phyloP scores from a whole-genome alignment of 2,888 invertebrate genomes.

The Coremacera marginata region DNA sequence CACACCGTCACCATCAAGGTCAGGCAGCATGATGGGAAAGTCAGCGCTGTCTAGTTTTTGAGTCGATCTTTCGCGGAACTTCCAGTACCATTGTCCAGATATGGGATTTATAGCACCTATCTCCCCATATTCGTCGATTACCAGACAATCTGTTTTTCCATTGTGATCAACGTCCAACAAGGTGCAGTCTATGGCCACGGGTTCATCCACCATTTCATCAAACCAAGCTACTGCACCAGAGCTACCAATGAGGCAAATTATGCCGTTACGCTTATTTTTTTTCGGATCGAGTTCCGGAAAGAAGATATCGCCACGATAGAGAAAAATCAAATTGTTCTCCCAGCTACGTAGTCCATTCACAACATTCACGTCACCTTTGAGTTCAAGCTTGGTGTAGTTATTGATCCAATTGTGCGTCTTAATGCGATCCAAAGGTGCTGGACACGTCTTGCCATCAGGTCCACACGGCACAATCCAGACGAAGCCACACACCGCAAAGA shows the following conservation, averaged over 20 bases:
- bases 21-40: constrained; percentile 79
- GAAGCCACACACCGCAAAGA: constrained; percentile 80
- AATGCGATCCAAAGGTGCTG: constrained; percentile 71
- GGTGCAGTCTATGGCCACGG: constrained; percentile 80
- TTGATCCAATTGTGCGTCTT: constrained; percentile 78
- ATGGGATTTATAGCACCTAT: constrained; percentile 74
- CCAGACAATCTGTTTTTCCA: constrained; percentile 80
- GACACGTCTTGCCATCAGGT: constrained; percentile 75
- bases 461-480: constrained; percentile 83
- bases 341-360: constrained; percentile 76
- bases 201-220: constrained; percentile 77
- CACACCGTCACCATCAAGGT: constrained; percentile 79
- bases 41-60: constrained; percentile 73
- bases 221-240: constrained; percentile 82
- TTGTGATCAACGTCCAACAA: constrained; percentile 80
- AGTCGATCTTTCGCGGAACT: constrained; percentile 63
- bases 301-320: constrained; percentile 79
- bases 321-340: constrained; percentile 79
- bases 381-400: constrained; percentile 77
- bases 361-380: constrained; percentile 78
- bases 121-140: constrained; percentile 79
- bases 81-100: constrained; percentile 73
- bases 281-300: constrained; percentile 71
- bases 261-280: constrained; percentile 72
- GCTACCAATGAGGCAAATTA: constrained; percentile 77